phyloP scores from a whole-genome alignment of 23 tunicate species.

The Trididemnum clinides region DNA sequence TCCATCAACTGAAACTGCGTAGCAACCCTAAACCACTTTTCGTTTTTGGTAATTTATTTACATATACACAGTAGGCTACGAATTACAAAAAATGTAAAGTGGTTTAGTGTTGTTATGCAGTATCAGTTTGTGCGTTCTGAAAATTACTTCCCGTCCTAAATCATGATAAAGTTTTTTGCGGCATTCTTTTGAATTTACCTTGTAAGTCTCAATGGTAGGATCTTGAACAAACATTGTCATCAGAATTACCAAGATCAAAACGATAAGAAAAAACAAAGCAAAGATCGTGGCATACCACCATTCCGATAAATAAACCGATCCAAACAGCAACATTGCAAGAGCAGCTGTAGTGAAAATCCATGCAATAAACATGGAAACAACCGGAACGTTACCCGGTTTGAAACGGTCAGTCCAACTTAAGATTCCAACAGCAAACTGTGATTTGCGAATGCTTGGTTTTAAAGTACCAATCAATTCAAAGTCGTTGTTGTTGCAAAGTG shows the following conservation, averaged over 20 bases:
- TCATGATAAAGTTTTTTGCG: no score
- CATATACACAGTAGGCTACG: no score
- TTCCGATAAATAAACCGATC: not conserved
- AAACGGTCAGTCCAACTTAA: slow-evolving; percentile 35
- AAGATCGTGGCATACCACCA: slow-evolving; percentile 42
- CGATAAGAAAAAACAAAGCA: not conserved
- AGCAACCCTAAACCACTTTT: no score
- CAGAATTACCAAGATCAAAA: not conserved
- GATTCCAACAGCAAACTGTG: not conserved
- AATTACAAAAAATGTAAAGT: no score
- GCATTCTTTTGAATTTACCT: slow-evolving; percentile 46
- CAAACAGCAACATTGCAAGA: slow-evolving; percentile 10
- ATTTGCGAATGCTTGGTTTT: not conserved
- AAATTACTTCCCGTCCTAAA: no score
- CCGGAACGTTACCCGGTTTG: slow-evolving; percentile 51
- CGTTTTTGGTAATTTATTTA: no score
- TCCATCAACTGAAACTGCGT: no score
- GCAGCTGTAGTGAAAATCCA: not conserved
- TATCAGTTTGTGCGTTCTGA: no score
- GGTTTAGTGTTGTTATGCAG: no score
- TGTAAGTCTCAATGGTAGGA: slow-evolving; percentile 45
- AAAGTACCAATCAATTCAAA: not conserved
- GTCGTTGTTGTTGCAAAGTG: no score
- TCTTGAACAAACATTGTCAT: slow-evolving; percentile 49
- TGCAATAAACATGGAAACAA: slow-evolving; percentile 22